phyloP scores from a whole-genome alignment of 2,797 vertebrate genomes.

The Coreius guichenoti region DNA sequence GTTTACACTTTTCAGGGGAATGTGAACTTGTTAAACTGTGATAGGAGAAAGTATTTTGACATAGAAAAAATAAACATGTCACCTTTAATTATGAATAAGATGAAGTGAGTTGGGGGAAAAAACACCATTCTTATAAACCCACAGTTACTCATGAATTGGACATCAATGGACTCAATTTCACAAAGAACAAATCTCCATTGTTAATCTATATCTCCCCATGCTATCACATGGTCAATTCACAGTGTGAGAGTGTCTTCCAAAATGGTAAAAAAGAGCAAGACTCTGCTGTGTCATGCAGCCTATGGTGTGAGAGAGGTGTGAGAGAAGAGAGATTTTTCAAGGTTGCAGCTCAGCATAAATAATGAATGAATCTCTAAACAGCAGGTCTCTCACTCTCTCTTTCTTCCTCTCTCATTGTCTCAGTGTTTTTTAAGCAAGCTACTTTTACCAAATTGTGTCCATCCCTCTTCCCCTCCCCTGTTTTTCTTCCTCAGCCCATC shows the following conservation, averaged over 20 bases:
- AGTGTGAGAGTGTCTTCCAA: not conserved
- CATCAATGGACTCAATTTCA: not conserved
- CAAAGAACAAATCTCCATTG: not conserved
- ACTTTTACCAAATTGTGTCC: not conserved
- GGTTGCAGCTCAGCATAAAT: constrained; percentile 67
- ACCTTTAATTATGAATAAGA: not conserved
- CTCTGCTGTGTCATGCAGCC: constrained; percentile 27
- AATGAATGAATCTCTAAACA: constrained; percentile 63
- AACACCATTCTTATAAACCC: not conserved
- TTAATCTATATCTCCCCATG: not conserved
- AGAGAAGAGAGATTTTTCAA: constrained; percentile 22
- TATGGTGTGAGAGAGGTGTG: constrained; percentile 17
- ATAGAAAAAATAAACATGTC: not conserved
- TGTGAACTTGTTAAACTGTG: not conserved
- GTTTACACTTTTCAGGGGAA: not conserved
- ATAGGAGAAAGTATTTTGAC: not conserved
- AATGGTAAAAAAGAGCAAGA: constrained; percentile 17
- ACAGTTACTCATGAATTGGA: not conserved
- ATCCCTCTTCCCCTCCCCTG: not conserved
- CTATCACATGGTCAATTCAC: not conserved
- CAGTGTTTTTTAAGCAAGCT: not conserved
- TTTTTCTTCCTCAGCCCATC: constrained; percentile 47
- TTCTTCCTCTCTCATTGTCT: not conserved
- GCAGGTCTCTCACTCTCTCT: constrained; percentile 60
- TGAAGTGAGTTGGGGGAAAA: not conserved